These are phyloP conservation scores for Uria aalge DNA, from an alignment of 2,113 vertebrate species.

Conservation along the genomic window DNA sequence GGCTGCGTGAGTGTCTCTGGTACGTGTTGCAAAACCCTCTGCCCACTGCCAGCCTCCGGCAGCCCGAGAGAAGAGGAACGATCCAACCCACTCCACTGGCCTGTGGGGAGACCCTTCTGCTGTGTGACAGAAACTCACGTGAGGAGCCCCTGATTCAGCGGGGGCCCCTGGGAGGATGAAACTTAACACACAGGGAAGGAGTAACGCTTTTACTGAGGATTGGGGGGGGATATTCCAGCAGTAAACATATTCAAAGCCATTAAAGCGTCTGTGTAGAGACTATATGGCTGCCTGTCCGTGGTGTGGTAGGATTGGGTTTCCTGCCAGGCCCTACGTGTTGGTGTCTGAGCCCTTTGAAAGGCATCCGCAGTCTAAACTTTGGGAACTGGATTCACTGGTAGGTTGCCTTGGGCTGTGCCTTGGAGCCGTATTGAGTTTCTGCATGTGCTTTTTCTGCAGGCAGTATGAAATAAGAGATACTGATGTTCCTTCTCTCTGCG, in stretches of 20 bases:
- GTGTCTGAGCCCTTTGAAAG: neutral
- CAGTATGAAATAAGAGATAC: neutral
- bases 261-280: fast-evolving
- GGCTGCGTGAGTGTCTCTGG: neutral
- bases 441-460: neutral
- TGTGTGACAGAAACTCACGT: neutral
- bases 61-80: neutral
- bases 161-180: neutral
- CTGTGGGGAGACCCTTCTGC: too few species aligned
- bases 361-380: neutral
- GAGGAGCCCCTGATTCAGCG: fast-evolving
- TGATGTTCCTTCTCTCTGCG: neutral
- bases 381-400: neutral
- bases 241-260: neutral
- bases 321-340: fast-evolving
- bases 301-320: neutral
- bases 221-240: neutral
- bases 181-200: neutral
- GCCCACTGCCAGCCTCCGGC: fast-evolving
- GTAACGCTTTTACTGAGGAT: neutral
- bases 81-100: fast-evolving
- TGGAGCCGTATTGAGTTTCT: neutral
- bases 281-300: fast-evolving
- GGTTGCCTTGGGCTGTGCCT: neutral
- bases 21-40: neutral